These are phyloP conservation scores for Geotria australis DNA, from an alignment of 2,797 vertebrate genomes.

Conservation along the genomic window DNA sequence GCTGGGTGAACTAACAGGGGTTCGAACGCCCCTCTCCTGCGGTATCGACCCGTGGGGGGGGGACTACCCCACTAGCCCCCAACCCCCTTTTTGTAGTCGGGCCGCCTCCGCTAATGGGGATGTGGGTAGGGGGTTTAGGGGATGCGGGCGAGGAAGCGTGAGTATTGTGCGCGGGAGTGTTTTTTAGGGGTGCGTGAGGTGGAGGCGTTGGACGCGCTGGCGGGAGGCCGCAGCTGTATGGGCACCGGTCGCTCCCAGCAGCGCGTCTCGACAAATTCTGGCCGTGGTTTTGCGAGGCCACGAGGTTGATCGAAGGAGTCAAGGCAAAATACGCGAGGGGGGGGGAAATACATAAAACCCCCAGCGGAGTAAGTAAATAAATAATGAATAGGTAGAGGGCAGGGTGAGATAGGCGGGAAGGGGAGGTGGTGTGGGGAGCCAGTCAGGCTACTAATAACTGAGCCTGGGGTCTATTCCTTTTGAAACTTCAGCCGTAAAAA, in stretches of 20 bases:
- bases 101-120: too few relatives aligned
- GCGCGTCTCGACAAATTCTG: too few relatives aligned
- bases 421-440: background rate
- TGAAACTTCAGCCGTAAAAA: background rate
- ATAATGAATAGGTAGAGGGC: too few relatives aligned
- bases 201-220: too few relatives aligned
- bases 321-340: background rate
- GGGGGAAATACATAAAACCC: background rate
- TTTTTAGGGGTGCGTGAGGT: background rate
- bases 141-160: background rate
- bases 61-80: too few relatives aligned
- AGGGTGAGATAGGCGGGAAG: background rate
- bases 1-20: slow-evolving; percentile 9
- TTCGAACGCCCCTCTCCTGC: background rate
- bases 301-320: background rate
- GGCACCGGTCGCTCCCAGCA: too few relatives aligned
- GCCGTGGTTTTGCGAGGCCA: too few relatives aligned
- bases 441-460: background rate
- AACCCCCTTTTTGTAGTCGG: too few relatives aligned
- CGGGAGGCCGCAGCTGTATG: too few relatives aligned
- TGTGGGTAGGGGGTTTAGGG: too few relatives aligned
- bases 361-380: too few relatives aligned
- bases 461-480: background rate
- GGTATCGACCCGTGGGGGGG: background rate
- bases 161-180: background rate